phyloP scores from a whole-genome alignment of 2,113 vertebrate genomes.

The rabbit (Oryctolagus cuniculus) region DNA sequence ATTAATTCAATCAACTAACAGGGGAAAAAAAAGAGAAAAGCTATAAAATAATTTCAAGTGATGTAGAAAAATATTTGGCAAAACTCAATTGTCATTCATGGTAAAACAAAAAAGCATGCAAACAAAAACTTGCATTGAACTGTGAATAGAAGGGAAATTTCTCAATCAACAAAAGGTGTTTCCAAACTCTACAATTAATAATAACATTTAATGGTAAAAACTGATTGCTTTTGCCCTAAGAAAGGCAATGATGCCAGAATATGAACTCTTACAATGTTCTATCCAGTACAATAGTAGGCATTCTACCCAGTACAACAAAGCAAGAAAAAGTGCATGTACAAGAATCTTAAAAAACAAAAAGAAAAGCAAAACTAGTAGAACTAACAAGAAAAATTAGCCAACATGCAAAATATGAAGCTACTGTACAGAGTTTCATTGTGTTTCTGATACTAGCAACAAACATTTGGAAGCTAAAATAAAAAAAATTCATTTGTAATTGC shows the following conservation, averaged over 20 bases:
- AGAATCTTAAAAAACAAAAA: neutral
- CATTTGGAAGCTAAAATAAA: neutral
- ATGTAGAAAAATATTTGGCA: neutral
- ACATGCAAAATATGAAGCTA: neutral
- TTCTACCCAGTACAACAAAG: neutral
- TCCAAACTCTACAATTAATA: neutral
- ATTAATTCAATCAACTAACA: neutral
- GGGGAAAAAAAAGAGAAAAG: neutral
- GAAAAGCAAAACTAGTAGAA: neutral
- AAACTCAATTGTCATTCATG: neutral
- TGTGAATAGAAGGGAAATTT: neutral
- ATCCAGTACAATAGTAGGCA: neutral
- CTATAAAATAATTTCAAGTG: neutral
- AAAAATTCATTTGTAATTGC: neutral
- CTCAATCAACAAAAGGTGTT: neutral
- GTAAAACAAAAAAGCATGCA: constrained; percentile 1
- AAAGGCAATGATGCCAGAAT: neutral
- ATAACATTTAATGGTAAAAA: neutral
- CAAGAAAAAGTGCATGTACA: neutral
- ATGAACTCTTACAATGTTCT: neutral
- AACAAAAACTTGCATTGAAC: neutral
- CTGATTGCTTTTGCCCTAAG: neutral
- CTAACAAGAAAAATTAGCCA: neutral
- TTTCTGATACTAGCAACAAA: neutral
- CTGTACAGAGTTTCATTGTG: neutral